These are phyloP conservation scores for Enhydra lutris DNA, from an alignment of 2,113 vertebrate genomes.

Conservation along the genomic window DNA sequence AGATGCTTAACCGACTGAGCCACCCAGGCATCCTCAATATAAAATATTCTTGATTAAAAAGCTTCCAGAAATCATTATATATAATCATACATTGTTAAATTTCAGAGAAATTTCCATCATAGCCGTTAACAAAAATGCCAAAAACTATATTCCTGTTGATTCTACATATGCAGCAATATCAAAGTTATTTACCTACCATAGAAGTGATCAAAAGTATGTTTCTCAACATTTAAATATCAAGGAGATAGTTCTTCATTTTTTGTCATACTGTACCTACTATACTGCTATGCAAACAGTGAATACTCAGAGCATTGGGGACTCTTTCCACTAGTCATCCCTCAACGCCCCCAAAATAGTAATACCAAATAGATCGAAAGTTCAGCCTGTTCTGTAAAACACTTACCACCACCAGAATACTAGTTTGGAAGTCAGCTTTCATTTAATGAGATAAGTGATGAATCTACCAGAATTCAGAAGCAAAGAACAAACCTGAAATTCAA, in stretches of 20 bases:
- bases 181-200: background rate
- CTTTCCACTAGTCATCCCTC: background rate
- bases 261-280: background rate
- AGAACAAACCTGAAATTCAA: background rate
- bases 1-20: background rate
- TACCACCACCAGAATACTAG: background rate
- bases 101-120: background rate
- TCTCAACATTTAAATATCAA: background rate
- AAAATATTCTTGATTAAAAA: background rate
- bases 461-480: constrained; percentile 19
- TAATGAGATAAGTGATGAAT: background rate
- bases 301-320: background rate
- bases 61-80: background rate
- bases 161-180: background rate
- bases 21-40: background rate
- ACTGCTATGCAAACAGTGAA: background rate
- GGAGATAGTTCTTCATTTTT: background rate
- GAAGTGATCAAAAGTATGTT: background rate
- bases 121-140: background rate
- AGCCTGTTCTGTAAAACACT: constrained; percentile 38
- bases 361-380: constrained; percentile 8
- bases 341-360: background rate
- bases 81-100: background rate
- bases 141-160: background rate
- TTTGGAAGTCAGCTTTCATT: background rate